Evolutionary conservation across 2,888 invertebrate genomes (phyloP).

Genomic region (Drosophila ustulata): DNA sequence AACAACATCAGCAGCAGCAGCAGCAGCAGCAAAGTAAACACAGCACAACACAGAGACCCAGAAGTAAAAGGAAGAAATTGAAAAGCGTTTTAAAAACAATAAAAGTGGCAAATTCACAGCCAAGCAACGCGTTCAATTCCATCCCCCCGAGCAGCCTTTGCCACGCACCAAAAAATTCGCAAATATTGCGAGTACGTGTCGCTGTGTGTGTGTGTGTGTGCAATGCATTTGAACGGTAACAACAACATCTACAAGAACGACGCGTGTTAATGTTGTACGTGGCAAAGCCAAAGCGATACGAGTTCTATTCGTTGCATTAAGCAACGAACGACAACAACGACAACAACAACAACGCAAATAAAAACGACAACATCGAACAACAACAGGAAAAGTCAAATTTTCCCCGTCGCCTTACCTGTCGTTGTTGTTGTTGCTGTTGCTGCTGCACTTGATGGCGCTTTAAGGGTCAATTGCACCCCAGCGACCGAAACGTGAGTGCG

Average conservation of each 20-base stretch:
- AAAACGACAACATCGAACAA: slow-evolving; percentile 4
- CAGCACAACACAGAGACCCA: background rate
- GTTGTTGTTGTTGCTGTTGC: slow-evolving; percentile 1
- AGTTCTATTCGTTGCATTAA: slow-evolving; percentile 23
- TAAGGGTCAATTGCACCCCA: slow-evolving; percentile 39
- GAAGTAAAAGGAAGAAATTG: slow-evolving; percentile 54
- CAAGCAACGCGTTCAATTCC: slow-evolving; percentile 20
- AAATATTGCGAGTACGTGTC: slow-evolving; percentile 69
- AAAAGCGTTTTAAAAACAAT: slow-evolving; percentile 79
- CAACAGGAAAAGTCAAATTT: slow-evolving; percentile 56
- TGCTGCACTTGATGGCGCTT: slow-evolving; percentile 37
- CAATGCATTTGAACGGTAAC: slow-evolving; percentile 41
- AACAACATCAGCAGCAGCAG: slow-evolving; percentile 16
- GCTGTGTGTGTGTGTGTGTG: slow-evolving; percentile 25
- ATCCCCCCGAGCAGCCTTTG: background rate
- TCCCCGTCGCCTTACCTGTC: slow-evolving; percentile 28
- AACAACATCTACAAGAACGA: slow-evolving; percentile 34
- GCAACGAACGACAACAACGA: background rate
- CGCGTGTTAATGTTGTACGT: slow-evolving; percentile 62
- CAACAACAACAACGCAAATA: background rate
- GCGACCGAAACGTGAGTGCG: slow-evolving; percentile 23
- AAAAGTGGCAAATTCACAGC: slow-evolving; percentile 74
- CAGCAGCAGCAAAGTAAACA: slow-evolving; percentile 18
- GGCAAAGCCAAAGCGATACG: slow-evolving; percentile 47
- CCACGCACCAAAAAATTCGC: slow-evolving; percentile 49